Evolutionary conservation across 2,888 invertebrate genomes (phyloP).

Genomic region (Toxonevra muliebris): DNA sequence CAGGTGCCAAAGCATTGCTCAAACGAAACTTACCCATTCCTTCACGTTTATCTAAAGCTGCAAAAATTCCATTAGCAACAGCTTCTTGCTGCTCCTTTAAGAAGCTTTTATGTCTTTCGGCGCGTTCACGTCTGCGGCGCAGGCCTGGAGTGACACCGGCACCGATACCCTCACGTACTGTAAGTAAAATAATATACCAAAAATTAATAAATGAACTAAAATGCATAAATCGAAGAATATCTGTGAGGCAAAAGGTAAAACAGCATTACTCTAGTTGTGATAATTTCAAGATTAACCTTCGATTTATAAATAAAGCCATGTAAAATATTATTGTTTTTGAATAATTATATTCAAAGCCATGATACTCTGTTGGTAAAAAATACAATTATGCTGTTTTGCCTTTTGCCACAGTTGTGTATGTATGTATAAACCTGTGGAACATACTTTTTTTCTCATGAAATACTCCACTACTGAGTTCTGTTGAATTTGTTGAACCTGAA

Average conservation of each 20-base stretch:
- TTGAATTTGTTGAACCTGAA: slow-evolving; percentile 68
- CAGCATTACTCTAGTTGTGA: not conserved
- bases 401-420: not conserved
- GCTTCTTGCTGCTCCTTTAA: slow-evolving; percentile 85
- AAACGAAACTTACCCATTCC: slow-evolving; percentile 54
- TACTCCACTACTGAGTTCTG: slow-evolving; percentile 59
- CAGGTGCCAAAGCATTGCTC: too few relatives aligned
- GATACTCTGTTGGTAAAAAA: not conserved
- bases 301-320: too few relatives aligned
- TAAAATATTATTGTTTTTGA: too few relatives aligned
- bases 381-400: not conserved
- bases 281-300: too few relatives aligned
- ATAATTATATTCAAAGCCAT: too few relatives aligned
- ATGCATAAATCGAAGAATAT: too few relatives aligned
- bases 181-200: not conserved
- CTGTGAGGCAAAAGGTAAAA: not conserved
- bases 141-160: slow-evolving; percentile 85
- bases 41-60: slow-evolving; percentile 55
- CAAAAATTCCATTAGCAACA: slow-evolving; percentile 55
- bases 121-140: slow-evolving; percentile 81
- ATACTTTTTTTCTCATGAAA: slow-evolving; percentile 60
- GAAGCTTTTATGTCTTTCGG: slow-evolving; percentile 84
- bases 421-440: slow-evolving; percentile 21
- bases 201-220: not conserved
- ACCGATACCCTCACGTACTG: slow-evolving; percentile 54